phyloP scores from a whole-genome alignment of 1,140 invertebrate species.

The Pseudomyrmex concolor region DNA sequence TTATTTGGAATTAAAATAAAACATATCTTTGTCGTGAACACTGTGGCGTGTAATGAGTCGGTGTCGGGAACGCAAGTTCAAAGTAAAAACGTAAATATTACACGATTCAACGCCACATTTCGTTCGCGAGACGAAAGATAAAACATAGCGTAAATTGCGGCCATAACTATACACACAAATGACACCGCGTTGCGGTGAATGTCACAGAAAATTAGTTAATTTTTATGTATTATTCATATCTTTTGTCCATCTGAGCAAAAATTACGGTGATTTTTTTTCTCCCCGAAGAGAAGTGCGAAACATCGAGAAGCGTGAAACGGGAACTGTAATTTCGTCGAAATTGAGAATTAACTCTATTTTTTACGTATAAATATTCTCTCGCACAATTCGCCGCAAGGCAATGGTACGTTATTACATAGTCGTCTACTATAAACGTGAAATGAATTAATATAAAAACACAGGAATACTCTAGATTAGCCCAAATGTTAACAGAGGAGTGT shows the following conservation, averaged over 20 bases:
- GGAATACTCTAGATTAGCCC: slow-evolving; percentile 22
- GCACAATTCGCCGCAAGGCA: neutral
- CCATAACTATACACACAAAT: neutral
- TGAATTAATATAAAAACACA: slow-evolving; percentile 43
- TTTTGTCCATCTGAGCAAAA: slow-evolving; percentile 30
- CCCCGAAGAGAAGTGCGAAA: neutral
- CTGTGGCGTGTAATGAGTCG: slow-evolving; percentile 11
- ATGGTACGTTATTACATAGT: slow-evolving; percentile 25
- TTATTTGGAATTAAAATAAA: slow-evolving; percentile 5
- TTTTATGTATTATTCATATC: slow-evolving; percentile 20
- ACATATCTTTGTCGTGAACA: neutral
- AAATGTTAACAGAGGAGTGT: neutral
- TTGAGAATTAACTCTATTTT: slow-evolving; percentile 45
- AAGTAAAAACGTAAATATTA: slow-evolving; percentile 46
- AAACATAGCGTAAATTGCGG: slow-evolving; percentile 11
- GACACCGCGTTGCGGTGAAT: neutral
- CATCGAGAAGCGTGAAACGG: neutral
- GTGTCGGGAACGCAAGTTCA: slow-evolving; percentile 22
- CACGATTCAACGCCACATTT: neutral
- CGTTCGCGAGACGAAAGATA: slow-evolving; percentile 13
- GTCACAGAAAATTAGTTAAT: neutral
- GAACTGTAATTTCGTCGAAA: slow-evolving; percentile 22
- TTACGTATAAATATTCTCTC: slow-evolving; percentile 14
- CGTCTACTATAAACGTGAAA: slow-evolving; percentile 24
- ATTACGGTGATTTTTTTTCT: slow-evolving; percentile 43